Conservation (phyloP, 2,797 vertebrate species). For the Myotis vivesi region DNA sequence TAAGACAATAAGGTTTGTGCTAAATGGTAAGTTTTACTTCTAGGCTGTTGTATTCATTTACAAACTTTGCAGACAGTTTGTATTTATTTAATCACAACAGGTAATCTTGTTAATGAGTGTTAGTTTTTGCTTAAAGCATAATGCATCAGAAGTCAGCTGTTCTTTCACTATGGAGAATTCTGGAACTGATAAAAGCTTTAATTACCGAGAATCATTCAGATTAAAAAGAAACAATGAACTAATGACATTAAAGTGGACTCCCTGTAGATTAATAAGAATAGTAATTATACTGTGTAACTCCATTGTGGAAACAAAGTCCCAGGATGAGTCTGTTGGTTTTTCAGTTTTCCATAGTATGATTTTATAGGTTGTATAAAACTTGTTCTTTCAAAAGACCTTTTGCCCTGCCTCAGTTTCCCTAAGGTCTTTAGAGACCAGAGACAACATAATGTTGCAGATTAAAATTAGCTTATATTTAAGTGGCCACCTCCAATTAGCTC, state of each 20-base stretch:
- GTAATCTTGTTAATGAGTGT: constrained; percentile 85
- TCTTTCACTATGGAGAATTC: constrained; percentile 75
- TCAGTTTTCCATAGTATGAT: neutral
- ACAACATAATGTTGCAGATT: neutral
- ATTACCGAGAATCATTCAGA: constrained; percentile 79
- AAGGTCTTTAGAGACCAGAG: constrained; percentile 19
- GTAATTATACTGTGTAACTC: constrained; percentile 55
- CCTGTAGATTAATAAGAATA: constrained; percentile 73
- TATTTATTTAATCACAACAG: constrained; percentile 83
- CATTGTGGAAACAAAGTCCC: neutral
- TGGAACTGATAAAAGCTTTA: constrained; percentile 78
- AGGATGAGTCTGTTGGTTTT: constrained; percentile 27
- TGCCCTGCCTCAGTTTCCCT: constrained; percentile 34
- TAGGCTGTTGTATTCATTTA: constrained; percentile 69
- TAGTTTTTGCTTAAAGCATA: constrained; percentile 83
- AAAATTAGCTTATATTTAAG: constrained; percentile 25
- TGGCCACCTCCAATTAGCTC: neutral
- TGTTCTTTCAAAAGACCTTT: neutral
- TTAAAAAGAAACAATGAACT: constrained; percentile 82
- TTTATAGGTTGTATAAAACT: neutral
- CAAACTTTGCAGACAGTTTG: constrained; percentile 78
- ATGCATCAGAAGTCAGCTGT: constrained; percentile 78
- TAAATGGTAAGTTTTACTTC: constrained; percentile 70
- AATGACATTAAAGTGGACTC: constrained; percentile 82
- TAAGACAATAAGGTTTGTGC: constrained; percentile 59